These are phyloP conservation scores for Nomada fabriciana DNA, from an alignment of 2,888 invertebrate genomes.

Conservation along the genomic window DNA sequence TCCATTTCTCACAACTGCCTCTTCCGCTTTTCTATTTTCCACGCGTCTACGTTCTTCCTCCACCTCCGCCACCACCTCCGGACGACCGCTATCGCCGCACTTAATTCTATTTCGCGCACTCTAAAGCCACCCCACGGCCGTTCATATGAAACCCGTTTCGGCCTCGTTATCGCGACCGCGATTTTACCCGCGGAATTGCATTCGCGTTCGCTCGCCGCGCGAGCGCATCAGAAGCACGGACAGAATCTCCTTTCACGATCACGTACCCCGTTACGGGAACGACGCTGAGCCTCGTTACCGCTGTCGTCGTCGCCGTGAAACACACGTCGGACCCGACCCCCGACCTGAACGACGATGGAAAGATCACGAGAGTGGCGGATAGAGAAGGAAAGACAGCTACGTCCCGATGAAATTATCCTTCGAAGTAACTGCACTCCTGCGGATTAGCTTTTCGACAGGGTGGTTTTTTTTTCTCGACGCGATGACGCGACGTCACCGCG, in stretches of 20 bases:
- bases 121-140: conserved; percentile 19
- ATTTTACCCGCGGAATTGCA: conserved; percentile 50
- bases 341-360: too few species aligned
- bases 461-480: conserved; percentile 18
- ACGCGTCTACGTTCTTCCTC: conserved; percentile 30
- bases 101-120: conserved; percentile 56
- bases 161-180: conserved; percentile 50
- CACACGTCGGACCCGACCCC: not conserved
- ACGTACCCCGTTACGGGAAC: conserved; percentile 33
- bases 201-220: conserved; percentile 37
- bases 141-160: conserved; percentile 35
- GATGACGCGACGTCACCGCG: conserved; percentile 35
- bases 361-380: not conserved
- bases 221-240: conserved; percentile 23
- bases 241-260: conserved; percentile 56
- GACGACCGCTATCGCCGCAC: conserved; percentile 11
- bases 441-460: conserved; percentile 71
- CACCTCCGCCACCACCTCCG: not conserved
- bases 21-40: conserved; percentile 52
- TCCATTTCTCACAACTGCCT: conserved; percentile 44
- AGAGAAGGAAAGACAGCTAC: not conserved
- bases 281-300: conserved; percentile 35
- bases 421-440: conserved; percentile 73
- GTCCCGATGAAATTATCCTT: conserved; percentile 59
- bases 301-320: conserved; percentile 26